Conservation (phyloP, 1,140 invertebrate species). For the Anastrepha ludens region DNA sequence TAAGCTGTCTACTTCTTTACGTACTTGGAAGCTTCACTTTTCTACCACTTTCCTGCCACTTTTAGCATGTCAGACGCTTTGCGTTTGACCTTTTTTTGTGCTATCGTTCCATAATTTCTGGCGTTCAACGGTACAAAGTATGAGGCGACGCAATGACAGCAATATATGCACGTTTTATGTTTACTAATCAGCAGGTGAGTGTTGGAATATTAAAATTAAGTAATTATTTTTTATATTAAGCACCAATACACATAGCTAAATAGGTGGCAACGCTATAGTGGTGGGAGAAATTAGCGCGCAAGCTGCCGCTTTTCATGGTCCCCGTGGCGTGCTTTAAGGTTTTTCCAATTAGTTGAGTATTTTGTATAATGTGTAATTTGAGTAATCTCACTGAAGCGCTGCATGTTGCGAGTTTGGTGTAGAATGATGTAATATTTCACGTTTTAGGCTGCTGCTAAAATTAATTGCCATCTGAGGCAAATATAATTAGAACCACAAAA, state of each 20-base stretch:
- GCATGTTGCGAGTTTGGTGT: neutral
- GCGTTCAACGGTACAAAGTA: neutral
- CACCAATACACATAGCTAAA: neutral
- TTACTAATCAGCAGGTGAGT: constrained; percentile 4
- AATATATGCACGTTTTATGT: neutral
- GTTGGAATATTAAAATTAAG: neutral
- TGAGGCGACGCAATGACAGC: neutral
- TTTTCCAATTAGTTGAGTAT: neutral
- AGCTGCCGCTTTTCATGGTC: neutral
- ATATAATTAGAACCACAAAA: too few relatives aligned
- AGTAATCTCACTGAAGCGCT: neutral
- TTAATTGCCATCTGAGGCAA: neutral
- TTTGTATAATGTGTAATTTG: neutral
- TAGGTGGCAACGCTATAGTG: neutral
- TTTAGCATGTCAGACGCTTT: neutral
- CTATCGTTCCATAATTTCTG: neutral
- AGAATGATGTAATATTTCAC: neutral
- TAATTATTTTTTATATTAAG: constrained; percentile 31
- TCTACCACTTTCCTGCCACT: neutral
- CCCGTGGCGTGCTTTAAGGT: neutral
- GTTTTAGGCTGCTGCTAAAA: neutral
- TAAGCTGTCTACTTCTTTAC: neutral
- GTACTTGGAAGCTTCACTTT: neutral
- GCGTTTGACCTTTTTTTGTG: neutral
- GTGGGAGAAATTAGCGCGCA: neutral